Percentiles rank a stretch among this genome's conserved stretches.
Conservation (phyloP, 1,140 invertebrate genomes). For the Aphaenogaster ashmeadi region DNA sequence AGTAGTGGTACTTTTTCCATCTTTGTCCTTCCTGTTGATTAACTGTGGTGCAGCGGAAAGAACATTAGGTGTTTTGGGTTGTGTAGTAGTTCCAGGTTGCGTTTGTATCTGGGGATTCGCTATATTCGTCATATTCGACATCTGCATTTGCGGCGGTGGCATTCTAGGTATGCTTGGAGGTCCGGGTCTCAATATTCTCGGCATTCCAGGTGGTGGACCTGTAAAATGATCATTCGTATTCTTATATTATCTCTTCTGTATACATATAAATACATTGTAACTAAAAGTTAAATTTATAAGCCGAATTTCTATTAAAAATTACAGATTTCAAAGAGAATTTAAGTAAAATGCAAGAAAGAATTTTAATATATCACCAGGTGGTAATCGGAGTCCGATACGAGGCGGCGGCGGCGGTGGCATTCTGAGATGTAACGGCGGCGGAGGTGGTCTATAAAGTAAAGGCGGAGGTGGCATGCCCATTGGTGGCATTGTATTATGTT, state of each 20-base stretch:
- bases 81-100: conserved; percentile 78
- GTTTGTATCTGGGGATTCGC: conserved; percentile 81
- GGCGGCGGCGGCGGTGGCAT: conserved; percentile 89
- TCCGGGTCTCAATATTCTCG: conserved; percentile 88
- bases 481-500: conserved; percentile 83
- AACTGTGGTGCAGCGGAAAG: conserved; percentile 94
- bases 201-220: conserved; percentile 88
- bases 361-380: conserved; percentile 82
- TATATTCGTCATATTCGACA: conserved; percentile 80
- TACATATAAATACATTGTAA: not conserved
- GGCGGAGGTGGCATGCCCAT: conserved; percentile 87
- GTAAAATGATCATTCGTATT: conserved; percentile 58
- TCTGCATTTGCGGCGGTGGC: conserved; percentile 87
- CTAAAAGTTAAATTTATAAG: not conserved
- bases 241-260: not conserved
- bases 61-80: conserved; percentile 90
- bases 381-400: conserved; percentile 85
- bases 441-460: conserved; percentile 85
- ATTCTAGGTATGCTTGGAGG: conserved; percentile 87
- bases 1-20: conserved; percentile 91
- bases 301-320: conserved; percentile 6
- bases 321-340: conserved; percentile 31
- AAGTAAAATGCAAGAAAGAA: conserved; percentile 20
- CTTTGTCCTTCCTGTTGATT: conserved; percentile 90
- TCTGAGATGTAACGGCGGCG: conserved; percentile 85